Conservation (phyloP, 2,113 vertebrate genomes). For the Psophia crepitans region DNA sequence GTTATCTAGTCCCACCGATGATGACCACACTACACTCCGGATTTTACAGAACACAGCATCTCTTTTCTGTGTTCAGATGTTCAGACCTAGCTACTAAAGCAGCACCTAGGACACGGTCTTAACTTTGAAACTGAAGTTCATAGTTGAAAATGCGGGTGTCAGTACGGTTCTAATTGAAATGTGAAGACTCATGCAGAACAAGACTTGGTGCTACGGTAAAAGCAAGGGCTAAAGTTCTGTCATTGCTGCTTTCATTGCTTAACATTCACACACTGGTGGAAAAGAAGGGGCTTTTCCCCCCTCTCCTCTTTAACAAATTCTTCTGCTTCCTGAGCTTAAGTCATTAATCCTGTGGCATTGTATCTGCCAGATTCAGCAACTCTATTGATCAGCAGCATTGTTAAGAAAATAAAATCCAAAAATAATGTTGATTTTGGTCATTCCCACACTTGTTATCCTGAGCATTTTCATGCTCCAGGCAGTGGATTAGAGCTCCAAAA, state of each 20-base stretch:
- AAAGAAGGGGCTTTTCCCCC: not conserved
- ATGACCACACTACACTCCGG: not conserved
- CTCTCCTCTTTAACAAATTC: constrained; percentile 27
- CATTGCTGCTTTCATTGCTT: constrained; percentile 40
- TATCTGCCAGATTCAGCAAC: constrained; percentile 68
- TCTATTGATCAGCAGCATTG: constrained; percentile 72
- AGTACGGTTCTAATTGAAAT: constrained; percentile 64
- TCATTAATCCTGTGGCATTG: constrained; percentile 70
- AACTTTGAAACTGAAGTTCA: constrained; percentile 25
- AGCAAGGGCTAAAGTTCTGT: constrained; percentile 39
- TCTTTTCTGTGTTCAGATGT: not conserved
- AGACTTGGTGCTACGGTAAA: constrained; percentile 17
- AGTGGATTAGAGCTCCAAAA: constrained; percentile 76
- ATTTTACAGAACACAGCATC: not conserved
- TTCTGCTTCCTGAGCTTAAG: constrained; percentile 63
- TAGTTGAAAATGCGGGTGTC: constrained; percentile 13
- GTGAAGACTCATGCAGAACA: constrained; percentile 27
- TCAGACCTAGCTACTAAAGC: not conserved
- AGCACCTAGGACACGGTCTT: not conserved
- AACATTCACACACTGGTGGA: constrained; percentile 23
- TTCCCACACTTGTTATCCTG: constrained; percentile 77
- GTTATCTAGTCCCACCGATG: not conserved
- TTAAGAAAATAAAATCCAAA: constrained; percentile 74
- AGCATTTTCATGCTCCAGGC: constrained; percentile 71
- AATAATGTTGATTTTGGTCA: constrained; percentile 76